Conservation (phyloP, 2,797 vertebrate genomes). For the Myotis pilosus region DNA sequence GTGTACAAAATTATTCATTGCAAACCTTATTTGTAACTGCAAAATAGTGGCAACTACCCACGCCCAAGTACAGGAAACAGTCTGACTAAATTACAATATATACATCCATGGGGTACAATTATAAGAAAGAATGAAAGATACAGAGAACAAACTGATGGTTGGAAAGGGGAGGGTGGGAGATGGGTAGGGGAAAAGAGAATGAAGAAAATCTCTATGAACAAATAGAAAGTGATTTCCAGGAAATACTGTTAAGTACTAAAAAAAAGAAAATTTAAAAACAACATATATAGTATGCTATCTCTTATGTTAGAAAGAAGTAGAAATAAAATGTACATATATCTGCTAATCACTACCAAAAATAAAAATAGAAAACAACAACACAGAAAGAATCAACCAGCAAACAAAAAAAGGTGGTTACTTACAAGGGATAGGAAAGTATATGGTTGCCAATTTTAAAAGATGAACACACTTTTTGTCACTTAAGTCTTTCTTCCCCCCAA, state of each 20-base stretch:
- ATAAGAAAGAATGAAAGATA: neutral
- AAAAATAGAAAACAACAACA: neutral
- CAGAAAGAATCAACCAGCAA: neutral
- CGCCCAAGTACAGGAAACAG: neutral
- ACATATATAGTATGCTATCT: neutral
- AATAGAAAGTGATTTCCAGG: neutral
- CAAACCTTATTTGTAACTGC: neutral
- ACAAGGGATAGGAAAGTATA: neutral
- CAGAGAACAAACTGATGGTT: neutral
- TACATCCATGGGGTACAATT: neutral
- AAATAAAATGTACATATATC: neutral
- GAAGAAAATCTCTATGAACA: neutral
- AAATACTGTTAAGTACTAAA: conserved; percentile 11
- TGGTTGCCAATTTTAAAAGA: conserved; percentile 1
- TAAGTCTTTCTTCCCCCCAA: neutral
- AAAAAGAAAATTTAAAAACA: neutral
- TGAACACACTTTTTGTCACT: neutral
- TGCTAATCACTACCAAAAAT: neutral
- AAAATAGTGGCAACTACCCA: neutral
- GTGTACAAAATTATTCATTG: neutral
- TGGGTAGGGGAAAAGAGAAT: neutral
- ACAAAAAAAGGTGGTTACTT: neutral
- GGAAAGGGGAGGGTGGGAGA: too few relatives aligned
- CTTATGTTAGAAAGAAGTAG: neutral
- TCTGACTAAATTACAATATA: neutral